These are phyloP conservation scores for Trachelus tabidus DNA, from an alignment of 2,888 invertebrate species.

Conservation along the genomic window DNA sequence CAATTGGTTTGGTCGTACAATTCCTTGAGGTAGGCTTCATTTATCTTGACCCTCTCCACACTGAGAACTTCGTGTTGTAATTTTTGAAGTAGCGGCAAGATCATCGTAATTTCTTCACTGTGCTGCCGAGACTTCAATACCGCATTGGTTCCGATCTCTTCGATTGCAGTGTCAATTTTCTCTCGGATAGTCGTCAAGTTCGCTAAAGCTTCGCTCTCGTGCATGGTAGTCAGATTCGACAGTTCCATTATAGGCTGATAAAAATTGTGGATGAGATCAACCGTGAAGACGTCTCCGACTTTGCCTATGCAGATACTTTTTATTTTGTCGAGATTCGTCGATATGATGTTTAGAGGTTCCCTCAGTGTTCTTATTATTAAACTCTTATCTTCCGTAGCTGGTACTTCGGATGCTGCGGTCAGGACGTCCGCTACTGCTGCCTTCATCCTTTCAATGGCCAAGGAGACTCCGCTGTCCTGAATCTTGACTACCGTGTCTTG, in stretches of 20 bases:
- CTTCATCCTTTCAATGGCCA: conserved; percentile 19
- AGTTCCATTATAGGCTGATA: conserved; percentile 19
- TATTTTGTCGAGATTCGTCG: conserved; percentile 14
- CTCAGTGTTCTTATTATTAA: conserved; percentile 12
- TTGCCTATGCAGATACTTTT: conserved; percentile 14
- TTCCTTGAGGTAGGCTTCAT: conserved; percentile 10
- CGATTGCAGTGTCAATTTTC: conserved; percentile 10
- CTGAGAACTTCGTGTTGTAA: conserved; percentile 10
- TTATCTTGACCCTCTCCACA: conserved; percentile 12
- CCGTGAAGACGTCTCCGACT: conserved; percentile 17
- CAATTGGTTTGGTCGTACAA: conserved; percentile 10
- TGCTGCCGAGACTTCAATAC: conserved; percentile 13
- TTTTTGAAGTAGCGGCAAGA: conserved; percentile 15
- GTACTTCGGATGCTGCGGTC: conserved; percentile 3
- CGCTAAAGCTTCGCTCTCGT: conserved; percentile 14
- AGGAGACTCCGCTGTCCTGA: conserved; percentile 19
- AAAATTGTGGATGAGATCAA: conserved; percentile 19
- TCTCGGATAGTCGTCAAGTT: conserved; percentile 11
- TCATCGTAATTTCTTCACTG: conserved; percentile 17
- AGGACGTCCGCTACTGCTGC: conserved; percentile 14
- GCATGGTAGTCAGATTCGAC: conserved; percentile 15
- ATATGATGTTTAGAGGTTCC: conserved; percentile 3
- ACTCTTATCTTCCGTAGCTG: conserved; percentile 8
- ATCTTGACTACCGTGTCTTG: conserved; percentile 19
- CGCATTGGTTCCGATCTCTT: conserved; percentile 13